Evolutionary conservation across 2,113 vertebrate genomes (phyloP), one percentile per base, ranked within the genome.

Genomic region (Gambusia holbrooki): DNA sequence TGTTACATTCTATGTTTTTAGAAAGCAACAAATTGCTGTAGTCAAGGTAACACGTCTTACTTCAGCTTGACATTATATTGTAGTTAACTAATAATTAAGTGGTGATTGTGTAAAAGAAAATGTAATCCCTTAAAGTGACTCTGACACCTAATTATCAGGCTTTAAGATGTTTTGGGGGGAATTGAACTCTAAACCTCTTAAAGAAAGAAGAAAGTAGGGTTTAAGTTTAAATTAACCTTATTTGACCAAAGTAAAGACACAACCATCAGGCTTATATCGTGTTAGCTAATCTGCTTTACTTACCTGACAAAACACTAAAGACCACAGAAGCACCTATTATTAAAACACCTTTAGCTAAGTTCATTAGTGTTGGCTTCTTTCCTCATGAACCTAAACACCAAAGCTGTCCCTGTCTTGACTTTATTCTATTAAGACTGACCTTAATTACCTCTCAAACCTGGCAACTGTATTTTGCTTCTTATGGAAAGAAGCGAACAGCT

Each of bases 1-100:
- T 0, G 28, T 42, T 10, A 32, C 0, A 33, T 35, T 25, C 32
- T 54, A 15, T 7, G 1, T 11, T 61, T 69, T 35, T 3, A 7
- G 1, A 5, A n/a, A 61, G 1, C 0, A 17, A 6, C 2, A 61
- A n/a, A 0, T 35, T 19, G 37, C 37, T 35, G 17, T 58, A 2
- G 25, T 27, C 45, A 45, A 15, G 42, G 19, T 27, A 6, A 32
- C 12, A 61, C 35, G 6, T 33, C 19, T 14, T 48, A 48, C 51
- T n/a, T n/a, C 9, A 48, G 45, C 45, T 48, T 17, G 17, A 6
- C 14, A 17, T 48, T 48, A 48, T 5, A 19, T 5, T 5, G 5
- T 48, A 19, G 17, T 48, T 48, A 25, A 58, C 10, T 6, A 58
- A 19, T 54, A 54, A 54, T 54, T 9, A 54, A 51, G 17, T 19